Evolutionary conservation across 2,113 vertebrate genomes (phyloP), one percentile per base, ranked within the genome.

Genomic region (Apistogramma diplotaenia): DNA sequence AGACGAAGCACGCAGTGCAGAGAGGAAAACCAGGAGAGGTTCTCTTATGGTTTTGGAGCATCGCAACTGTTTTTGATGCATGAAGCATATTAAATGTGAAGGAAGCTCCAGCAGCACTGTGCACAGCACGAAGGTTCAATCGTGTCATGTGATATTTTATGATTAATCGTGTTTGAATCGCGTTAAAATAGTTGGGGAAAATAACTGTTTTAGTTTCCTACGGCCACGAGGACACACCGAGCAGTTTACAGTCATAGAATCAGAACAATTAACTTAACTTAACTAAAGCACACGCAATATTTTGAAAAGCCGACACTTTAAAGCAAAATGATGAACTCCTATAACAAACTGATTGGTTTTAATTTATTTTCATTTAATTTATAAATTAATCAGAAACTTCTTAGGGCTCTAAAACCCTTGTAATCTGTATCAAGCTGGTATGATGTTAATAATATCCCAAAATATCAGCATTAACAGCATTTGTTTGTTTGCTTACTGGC

Each of bases 181-280:
- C 65, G 49, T 70, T 31, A 6, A 51, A 70, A 12, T 29, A 0
- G 0, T 1, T 43, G 1, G 21, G 16, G 2, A 49, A 12, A 49
- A 29, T 13, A 70, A 49, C 23, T 11, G 0, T 49, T 55, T 56
- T 25, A 40, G 33, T 56, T 74, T 16, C 4, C 43, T 25, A 43
- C 72, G 27, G 15, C 51, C 53, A 56, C 5, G 1, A 21, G 6
- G 8, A 56, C 35, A 29, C n/a, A 25, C 35, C 1, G 2, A 29
- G 23, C 15, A 8, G 18, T 37, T 74, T 40, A 23, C 8, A 35
- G 11, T 40, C 53, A 43, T 27, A 0, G 43, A 43, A 27, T 58
- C 18, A 59, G 73, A 31, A 59, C 1, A 1, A 58, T 15, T 35
- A 46, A n/a, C 55, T n/a, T n/a, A n/a, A n/a, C n/a, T n/a, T n/a